phyloP scores from a whole-genome alignment of 1,140 invertebrate genomes.

The Rhagoletis zephyria region DNA sequence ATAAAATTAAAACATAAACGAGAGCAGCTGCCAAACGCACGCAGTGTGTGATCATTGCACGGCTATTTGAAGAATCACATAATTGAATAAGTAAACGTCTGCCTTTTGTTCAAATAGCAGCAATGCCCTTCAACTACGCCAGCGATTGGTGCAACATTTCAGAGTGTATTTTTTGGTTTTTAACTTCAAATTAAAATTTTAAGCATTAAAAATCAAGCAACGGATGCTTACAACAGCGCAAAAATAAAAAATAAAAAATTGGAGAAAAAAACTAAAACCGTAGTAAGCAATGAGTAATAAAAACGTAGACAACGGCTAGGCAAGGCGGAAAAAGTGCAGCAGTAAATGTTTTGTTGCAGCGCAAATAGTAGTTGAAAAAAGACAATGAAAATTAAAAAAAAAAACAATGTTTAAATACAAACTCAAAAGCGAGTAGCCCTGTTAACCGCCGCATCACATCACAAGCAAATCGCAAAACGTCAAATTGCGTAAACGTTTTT shows the following conservation, averaged over 20 bases:
- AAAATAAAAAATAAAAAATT: not conserved
- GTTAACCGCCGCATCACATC: not conserved
- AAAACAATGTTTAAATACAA: not conserved
- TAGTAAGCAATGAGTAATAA: not conserved
- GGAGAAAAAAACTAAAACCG: not conserved
- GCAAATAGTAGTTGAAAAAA: not conserved
- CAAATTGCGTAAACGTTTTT: conserved; percentile 15
- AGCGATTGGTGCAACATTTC: not conserved
- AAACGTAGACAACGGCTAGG: not conserved
- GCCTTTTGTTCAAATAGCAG: not conserved
- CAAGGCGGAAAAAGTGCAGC: conserved; percentile 1
- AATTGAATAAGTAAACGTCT: not conserved
- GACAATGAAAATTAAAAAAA: not conserved
- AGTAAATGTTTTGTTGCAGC: not conserved
- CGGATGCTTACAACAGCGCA: conserved; percentile 25
- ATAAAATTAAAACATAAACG: not conserved
- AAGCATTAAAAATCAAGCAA: not conserved
- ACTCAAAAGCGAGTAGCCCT: not conserved
- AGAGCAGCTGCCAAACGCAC: not conserved
- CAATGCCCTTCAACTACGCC: not conserved
- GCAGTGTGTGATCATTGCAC: not conserved
- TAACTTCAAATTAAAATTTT: not conserved
- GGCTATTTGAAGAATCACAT: not conserved
- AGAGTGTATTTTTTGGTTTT: not conserved
- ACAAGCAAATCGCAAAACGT: conserved; percentile 21